Evolutionary conservation across 2,113 vertebrate genomes (phyloP), one percentile per base, ranked within the genome.

Genomic region (Callorhinus ursinus): DNA sequence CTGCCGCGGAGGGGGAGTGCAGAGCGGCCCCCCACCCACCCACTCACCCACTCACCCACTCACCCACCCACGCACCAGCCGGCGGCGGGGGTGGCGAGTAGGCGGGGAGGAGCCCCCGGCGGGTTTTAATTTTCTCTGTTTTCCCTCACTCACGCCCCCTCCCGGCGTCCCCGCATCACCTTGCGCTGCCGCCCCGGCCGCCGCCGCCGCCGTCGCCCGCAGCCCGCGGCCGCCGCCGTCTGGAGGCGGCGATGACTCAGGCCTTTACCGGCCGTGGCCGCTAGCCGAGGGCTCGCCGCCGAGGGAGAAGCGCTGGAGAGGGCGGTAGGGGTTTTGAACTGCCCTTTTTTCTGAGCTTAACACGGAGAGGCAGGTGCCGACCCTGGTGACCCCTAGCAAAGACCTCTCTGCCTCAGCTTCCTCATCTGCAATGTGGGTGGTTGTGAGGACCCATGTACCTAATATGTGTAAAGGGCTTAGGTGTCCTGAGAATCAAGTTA

Each of bases 211-310:
- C n/a, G 53, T n/a, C 84, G 95, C 93, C 95, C 79, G 85, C 59
- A 80, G 96, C 61, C 96, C 88, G 55, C 59, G 90, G 97, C 94
- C 76, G 96, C 95, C 92, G 94, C 96, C 84, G 93, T 97, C 95
- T 98, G 97, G 93, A 98, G 96, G 97, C 72, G 93, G 89, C 79
- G 49, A 97, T 98, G 98, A 98, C 97, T 97, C 97, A 98, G 98
- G 97, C 74, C 90, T 98, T 97, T 97, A 49, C 80, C 6, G 21
- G 59, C 28, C 26, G 71, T 61, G 26, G 96, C 79, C 36, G 88
- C 69, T 33, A 49, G 15, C 85, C 1, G 49, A 15, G 74, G 80
- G 53, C 84, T 85, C 22, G 88, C 33, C 74, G 63, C 33, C 74
- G 63, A 1, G 21, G 36, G 71, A 74, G 55, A 39, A 31, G 77